Conservation (phyloP, 1,140 invertebrate genomes). For the Pachypeltis micranthus region DNA sequence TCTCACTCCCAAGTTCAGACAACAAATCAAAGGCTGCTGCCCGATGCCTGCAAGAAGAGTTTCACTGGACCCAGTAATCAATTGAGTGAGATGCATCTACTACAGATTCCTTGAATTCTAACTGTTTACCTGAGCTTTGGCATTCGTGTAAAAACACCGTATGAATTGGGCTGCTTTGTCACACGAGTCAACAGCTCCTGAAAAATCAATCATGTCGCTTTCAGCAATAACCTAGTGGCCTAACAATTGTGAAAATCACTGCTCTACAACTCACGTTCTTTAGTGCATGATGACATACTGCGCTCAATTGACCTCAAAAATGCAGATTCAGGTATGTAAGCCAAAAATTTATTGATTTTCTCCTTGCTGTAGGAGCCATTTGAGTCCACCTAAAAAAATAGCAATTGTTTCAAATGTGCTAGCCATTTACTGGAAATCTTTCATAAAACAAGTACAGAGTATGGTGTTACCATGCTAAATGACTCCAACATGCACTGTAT, state of each 20-base stretch:
- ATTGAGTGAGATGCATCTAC: too few species aligned
- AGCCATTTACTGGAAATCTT: too few species aligned
- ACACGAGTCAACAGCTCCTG: not conserved
- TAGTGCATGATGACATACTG: not conserved
- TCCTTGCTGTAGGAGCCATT: not conserved
- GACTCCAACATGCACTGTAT: not conserved
- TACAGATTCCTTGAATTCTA: too few species aligned
- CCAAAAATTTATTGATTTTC: not conserved
- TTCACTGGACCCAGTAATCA: too few species aligned
- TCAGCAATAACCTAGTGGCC: not conserved
- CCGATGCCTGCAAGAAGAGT: too few species aligned
- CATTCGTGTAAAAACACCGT: not conserved
- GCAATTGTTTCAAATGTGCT: too few species aligned
- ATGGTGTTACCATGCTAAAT: not conserved
- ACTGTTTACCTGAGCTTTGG: not conserved
- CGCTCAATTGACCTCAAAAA: not conserved
- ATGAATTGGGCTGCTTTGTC: not conserved
- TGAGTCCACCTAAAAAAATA: not conserved
- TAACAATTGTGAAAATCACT: not conserved
- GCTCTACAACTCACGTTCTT: not conserved
- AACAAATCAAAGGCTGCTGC: too few species aligned
- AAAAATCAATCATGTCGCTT: not conserved
- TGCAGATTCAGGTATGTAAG: not conserved
- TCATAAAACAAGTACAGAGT: not conserved
- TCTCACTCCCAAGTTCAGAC: too few species aligned